A percentile compares a stretch with the other conserved stretches of the same genome.
Conservation (phyloP, 2,888 invertebrate species). For the Apotomis turbidana region DNA sequence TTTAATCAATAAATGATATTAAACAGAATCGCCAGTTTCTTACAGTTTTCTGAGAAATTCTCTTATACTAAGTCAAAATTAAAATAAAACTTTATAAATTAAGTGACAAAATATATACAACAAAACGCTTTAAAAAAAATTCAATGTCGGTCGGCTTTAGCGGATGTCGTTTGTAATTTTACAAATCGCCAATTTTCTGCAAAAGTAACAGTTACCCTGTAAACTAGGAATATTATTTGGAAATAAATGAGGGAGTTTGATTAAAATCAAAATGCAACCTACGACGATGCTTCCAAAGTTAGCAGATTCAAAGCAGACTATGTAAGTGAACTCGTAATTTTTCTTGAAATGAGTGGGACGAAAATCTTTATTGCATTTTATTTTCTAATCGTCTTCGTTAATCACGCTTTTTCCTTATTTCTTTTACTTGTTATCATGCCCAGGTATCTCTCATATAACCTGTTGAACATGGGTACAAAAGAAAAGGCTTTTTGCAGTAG, state of each 20-base stretch:
- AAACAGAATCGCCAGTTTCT: no score
- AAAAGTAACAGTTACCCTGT: slow-evolving; percentile 55
- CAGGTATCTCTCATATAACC: slow-evolving; percentile 10
- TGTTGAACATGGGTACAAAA: slow-evolving; percentile 23
- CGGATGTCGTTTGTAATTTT: slow-evolving; percentile 63
- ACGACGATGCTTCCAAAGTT: slow-evolving; percentile 76
- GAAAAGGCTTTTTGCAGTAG: neutral
- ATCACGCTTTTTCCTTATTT: neutral
- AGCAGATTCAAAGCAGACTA: slow-evolving; percentile 75
- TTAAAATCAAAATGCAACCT: slow-evolving; percentile 68
- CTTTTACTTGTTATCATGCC: neutral
- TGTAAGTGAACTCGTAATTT: slow-evolving; percentile 63
- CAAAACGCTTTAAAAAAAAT: slow-evolving; percentile 58
- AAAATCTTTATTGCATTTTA: slow-evolving; percentile 45
- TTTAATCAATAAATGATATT: no score
- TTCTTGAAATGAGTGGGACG: slow-evolving; percentile 43
- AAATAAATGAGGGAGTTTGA: slow-evolving; percentile 68
- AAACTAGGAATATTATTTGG: slow-evolving; percentile 48
- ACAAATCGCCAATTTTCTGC: slow-evolving; percentile 57
- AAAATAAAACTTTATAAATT: neutral
- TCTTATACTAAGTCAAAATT: no score
- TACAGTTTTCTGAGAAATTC: no score
- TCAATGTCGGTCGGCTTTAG: slow-evolving; percentile 70
- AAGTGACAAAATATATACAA: slow-evolving; percentile 36
- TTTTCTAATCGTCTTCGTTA: neutral